Percentiles rank a stretch among this genome's conserved stretches.
Evolutionary conservation across 2,113 vertebrate genomes (phyloP).

Genomic region (Struthio camelus): DNA sequence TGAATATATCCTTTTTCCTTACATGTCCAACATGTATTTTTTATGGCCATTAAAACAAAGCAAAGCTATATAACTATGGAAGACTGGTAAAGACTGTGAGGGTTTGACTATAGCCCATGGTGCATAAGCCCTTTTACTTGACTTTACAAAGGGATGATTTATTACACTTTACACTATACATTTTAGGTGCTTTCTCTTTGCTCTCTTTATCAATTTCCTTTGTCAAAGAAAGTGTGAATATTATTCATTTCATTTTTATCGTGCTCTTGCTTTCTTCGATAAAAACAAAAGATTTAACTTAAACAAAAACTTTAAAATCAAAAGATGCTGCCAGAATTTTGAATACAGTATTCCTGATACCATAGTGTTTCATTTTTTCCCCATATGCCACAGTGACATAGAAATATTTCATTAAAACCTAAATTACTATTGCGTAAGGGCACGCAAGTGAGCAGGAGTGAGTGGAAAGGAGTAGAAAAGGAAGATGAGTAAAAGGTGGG

Average conservation of each 20-base stretch:
- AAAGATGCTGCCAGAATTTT: not conserved
- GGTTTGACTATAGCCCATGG: not conserved
- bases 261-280: not conserved
- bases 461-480: not conserved
- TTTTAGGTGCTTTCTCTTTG: not conserved
- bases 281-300: not conserved
- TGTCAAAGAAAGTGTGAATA: not conserved
- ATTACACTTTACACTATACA: too few relatives aligned
- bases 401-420: not conserved
- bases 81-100: not conserved
- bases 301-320: not conserved
- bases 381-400: not conserved
- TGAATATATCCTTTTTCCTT: not conserved
- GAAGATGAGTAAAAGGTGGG: not conserved
- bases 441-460: not conserved
- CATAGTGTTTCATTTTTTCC: not conserved
- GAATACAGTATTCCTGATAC: not conserved
- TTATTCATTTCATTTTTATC: not conserved
- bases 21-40: not conserved
- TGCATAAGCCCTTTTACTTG: not conserved
- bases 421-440: not conserved
- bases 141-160: not conserved
- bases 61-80: not conserved
- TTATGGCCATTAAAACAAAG: not conserved
- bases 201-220: not conserved